Conservation (phyloP, 2,113 vertebrate species). For the Paracanthobrama guichenoti region DNA sequence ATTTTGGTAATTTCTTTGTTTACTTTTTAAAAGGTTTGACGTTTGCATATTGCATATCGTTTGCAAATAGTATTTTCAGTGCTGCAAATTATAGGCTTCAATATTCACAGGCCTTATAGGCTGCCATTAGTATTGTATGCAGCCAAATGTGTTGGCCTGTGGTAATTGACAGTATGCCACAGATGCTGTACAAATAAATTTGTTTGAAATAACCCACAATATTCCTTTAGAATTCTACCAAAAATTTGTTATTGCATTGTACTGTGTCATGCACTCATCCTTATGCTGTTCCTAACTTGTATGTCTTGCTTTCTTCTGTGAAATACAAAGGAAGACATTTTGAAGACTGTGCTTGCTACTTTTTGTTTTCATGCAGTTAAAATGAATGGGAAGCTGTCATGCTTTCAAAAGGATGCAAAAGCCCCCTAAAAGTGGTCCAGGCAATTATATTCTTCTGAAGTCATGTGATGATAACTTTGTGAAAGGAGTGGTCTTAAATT, state of each 20-base stretch:
- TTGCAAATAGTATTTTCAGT: not conserved
- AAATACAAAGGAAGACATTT: not conserved
- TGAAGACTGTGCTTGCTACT: not conserved
- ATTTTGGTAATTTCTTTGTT: not conserved
- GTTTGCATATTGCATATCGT: not conserved
- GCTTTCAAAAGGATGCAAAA: not conserved
- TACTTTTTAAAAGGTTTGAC: not conserved
- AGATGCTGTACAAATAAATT: not conserved
- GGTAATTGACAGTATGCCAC: not conserved
- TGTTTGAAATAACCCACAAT: not conserved
- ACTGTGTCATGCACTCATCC: not conserved
- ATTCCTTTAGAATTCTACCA: not conserved
- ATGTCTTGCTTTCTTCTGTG: not conserved
- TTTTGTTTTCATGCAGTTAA: not conserved
- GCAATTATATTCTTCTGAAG: not conserved
- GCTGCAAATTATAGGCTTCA: conserved; percentile 4
- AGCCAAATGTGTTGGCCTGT: not conserved
- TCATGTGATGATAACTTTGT: not conserved
- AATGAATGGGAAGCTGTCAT: not conserved
- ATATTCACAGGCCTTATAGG: not conserved
- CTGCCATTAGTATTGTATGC: not conserved
- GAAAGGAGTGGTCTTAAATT: not conserved
- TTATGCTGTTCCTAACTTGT: not conserved
- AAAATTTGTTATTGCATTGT: not conserved
- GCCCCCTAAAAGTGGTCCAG: not conserved